Conservation (phyloP, 2,888 invertebrate species). For the Idaea straminata region DNA sequence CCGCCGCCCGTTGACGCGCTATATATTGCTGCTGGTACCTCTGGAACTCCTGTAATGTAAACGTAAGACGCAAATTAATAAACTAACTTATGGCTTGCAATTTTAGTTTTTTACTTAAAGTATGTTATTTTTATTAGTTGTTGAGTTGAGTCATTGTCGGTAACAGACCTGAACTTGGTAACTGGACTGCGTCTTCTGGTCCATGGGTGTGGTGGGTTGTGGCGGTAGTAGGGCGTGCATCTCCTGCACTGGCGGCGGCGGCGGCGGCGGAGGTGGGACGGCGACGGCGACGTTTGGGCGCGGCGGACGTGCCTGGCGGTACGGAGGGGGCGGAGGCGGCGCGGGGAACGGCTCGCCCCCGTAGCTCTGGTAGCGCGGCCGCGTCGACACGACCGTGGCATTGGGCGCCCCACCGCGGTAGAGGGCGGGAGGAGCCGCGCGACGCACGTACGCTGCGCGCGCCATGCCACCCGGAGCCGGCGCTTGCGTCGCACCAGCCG, state of each 20-base stretch:
- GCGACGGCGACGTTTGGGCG: slow-evolving; percentile 32
- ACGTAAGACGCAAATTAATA: neutral
- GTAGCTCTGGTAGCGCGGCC: slow-evolving; percentile 37
- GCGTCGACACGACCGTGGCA: slow-evolving; percentile 23
- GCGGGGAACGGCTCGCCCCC: slow-evolving; percentile 30
- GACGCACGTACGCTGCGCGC: slow-evolving; percentile 31
- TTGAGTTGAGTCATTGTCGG: neutral
- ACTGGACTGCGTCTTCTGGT: slow-evolving; percentile 82
- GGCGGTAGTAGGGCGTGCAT: slow-evolving; percentile 73
- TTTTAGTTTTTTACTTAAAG: too few species aligned
- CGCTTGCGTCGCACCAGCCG: slow-evolving; percentile 33
- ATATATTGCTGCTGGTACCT: slow-evolving; percentile 83
- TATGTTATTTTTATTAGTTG: neutral
- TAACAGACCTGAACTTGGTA: slow-evolving; percentile 61
- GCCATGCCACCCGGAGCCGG: slow-evolving; percentile 28
- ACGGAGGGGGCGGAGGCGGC: slow-evolving; percentile 37
- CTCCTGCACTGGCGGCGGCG: slow-evolving; percentile 63
- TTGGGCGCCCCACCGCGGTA: slow-evolving; percentile 33
- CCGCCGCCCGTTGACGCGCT: slow-evolving; percentile 76
- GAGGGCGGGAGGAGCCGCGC: slow-evolving; percentile 32
- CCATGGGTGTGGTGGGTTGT: slow-evolving; percentile 78
- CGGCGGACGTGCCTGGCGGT: slow-evolving; percentile 36
- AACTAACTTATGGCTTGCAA: too few species aligned
- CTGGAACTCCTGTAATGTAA: slow-evolving; percentile 76
- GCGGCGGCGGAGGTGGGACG: slow-evolving; percentile 36